phyloP scores from a whole-genome alignment of 1,140 invertebrate species.

The Bactericera cockerelli region DNA sequence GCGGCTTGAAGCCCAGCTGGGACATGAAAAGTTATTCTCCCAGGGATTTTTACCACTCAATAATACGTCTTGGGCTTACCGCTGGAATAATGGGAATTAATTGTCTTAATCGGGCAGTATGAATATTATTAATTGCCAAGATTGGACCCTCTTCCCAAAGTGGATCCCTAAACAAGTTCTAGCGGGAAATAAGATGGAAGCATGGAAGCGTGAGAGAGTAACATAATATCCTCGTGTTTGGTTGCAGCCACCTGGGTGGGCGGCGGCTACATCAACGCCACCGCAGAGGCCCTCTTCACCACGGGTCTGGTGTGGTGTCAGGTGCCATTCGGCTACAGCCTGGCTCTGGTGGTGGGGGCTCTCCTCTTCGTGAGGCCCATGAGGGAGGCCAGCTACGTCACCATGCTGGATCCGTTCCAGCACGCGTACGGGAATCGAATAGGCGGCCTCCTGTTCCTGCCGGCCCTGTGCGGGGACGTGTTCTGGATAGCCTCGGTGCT shows the following conservation, averaged over 20 bases:
- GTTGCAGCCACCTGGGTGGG: constrained; percentile 60
- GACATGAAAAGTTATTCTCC: no score
- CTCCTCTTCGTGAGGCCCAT: constrained; percentile 64
- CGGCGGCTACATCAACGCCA: constrained; percentile 69
- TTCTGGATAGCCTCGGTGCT: constrained; percentile 64
- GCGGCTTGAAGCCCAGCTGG: no score
- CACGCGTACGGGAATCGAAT: constrained; percentile 56
- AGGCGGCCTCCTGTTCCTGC: constrained; percentile 61
- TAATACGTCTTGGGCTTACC: no score
- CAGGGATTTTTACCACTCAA: no score
- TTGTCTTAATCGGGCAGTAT: no score
- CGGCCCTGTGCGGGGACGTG: constrained; percentile 61
- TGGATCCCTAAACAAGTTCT: no score
- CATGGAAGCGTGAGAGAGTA: neutral
- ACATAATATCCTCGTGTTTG: constrained; percentile 15
- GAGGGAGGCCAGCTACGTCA: constrained; percentile 62
- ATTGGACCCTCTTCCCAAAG: no score
- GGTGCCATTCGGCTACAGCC: constrained; percentile 63
- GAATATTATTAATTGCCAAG: no score
- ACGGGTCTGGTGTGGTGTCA: constrained; percentile 58
- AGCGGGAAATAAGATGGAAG: no score
- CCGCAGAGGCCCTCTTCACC: constrained; percentile 55
- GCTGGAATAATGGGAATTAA: no score
- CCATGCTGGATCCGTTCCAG: constrained; percentile 73
- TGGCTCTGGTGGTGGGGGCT: constrained; percentile 58